Conservation (phyloP, 64 coral and sea anemone genomes). For the Pocillopora verrucosa region DNA sequence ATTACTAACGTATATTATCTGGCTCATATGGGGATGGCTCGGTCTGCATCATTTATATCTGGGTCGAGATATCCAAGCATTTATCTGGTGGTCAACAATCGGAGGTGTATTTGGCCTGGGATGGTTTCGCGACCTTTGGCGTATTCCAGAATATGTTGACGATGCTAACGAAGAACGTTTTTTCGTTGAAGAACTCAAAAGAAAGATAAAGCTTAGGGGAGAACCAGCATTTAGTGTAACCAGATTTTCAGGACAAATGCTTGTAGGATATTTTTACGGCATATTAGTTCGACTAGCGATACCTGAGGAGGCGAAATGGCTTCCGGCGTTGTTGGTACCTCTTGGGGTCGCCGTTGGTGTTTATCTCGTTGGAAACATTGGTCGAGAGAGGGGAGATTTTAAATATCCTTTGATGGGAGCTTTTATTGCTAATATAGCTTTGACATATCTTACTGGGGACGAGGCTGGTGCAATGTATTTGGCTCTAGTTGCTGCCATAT, state of each 20-base stretch:
- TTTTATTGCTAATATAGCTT: slow-evolving; percentile 55
- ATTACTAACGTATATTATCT: slow-evolving; percentile 85
- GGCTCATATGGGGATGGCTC: slow-evolving; percentile 90
- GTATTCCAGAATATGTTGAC: slow-evolving; percentile 95
- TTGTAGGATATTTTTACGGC: slow-evolving; percentile 96
- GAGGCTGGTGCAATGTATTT: slow-evolving; percentile 95
- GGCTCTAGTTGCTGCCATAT: slow-evolving; percentile 77
- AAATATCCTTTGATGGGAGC: slow-evolving; percentile 80
- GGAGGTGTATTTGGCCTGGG: slow-evolving; percentile 93
- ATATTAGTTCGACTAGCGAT: slow-evolving; percentile 89
- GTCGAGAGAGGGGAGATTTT: slow-evolving; percentile 90
- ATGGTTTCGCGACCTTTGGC: slow-evolving; percentile 97
- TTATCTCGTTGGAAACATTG: slow-evolving; percentile 93
- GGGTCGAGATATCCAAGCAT: slow-evolving; percentile 94
- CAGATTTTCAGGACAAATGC: slow-evolving; percentile 94
- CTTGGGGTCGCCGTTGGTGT: slow-evolving; percentile 87
- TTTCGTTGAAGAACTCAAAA: slow-evolving; percentile 70
- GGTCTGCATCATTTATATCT: slow-evolving; percentile 96
- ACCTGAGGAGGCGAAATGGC: slow-evolving; percentile 85
- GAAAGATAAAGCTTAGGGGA: slow-evolving; percentile 62
- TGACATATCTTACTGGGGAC: slow-evolving; percentile 73
- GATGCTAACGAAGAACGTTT: slow-evolving; percentile 81
- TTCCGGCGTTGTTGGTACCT: slow-evolving; percentile 71
- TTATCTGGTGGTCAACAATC: slow-evolving; percentile 96
- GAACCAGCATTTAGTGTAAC: slow-evolving; percentile 87